phyloP scores from a whole-genome alignment of 2,113 vertebrate species.

The Sinocyclocheilus maitianheensis region DNA sequence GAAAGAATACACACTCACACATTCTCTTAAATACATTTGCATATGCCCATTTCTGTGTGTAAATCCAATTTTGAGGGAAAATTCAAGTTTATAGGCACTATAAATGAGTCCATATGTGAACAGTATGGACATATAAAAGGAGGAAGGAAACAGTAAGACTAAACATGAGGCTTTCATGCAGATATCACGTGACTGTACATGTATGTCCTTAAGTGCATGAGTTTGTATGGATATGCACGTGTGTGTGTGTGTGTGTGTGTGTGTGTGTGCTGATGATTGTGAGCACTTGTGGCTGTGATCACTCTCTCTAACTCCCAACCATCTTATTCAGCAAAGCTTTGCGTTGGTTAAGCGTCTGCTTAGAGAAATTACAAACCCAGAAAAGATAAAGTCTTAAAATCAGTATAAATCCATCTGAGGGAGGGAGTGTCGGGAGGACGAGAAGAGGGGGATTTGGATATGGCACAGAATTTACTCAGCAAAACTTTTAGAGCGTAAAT shows the following conservation, averaged over 20 bases:
- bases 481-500: slow-evolving; percentile 24
- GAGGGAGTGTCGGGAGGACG: not conserved
- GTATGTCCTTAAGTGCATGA: not conserved
- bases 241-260: slow-evolving; percentile 38
- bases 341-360: slow-evolving; percentile 43
- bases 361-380: slow-evolving; percentile 44
- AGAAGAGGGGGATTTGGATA: not conserved
- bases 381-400: slow-evolving; percentile 56
- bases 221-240: not conserved
- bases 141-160: not conserved
- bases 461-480: slow-evolving; percentile 38
- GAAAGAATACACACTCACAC: too few relatives aligned
- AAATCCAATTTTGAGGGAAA: slow-evolving; percentile 7
- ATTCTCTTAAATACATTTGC: not conserved
- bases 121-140: not conserved
- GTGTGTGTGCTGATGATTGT: slow-evolving; percentile 46
- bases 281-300: slow-evolving; percentile 45
- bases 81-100: slow-evolving; percentile 17
- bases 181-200: not conserved
- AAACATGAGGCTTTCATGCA: not conserved
- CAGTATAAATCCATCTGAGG: slow-evolving; percentile 42
- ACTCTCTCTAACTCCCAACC: slow-evolving; percentile 51
- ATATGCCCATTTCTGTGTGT: not conserved
- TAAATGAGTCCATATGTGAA: slow-evolving; percentile 17
- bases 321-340: slow-evolving; percentile 54